Evolutionary conservation across 2,888 invertebrate genomes (phyloP).

Genomic region (Epirrhoe alternata): DNA sequence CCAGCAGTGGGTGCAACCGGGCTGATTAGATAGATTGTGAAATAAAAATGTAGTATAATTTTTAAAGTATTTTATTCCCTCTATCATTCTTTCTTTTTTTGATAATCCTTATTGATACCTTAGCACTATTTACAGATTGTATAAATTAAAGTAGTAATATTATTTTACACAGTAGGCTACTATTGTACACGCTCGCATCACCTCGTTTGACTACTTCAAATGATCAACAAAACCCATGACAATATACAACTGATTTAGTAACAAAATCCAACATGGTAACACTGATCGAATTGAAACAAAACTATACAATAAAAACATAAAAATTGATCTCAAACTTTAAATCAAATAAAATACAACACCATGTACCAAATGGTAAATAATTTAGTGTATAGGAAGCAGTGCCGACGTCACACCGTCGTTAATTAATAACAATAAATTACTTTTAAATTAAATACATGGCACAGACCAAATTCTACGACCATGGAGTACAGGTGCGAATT

Average conservation of each 20-base stretch:
- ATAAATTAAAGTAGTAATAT: conserved; percentile 82
- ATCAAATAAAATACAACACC: conserved; percentile 75
- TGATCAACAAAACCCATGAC: conserved; percentile 49
- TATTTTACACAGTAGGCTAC: conserved; percentile 77
- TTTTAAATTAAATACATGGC: conserved; percentile 83
- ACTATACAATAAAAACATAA: conserved; percentile 52
- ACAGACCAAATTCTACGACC: conserved; percentile 78
- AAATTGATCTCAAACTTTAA: conserved; percentile 66
- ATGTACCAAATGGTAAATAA: conserved; percentile 77
- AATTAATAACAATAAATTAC: conserved; percentile 71
- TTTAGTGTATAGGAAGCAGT: conserved; percentile 72
- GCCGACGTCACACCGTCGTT: conserved; percentile 62
- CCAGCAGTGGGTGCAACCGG: too few species aligned
- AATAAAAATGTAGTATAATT: conserved; percentile 63
- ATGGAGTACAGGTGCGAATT: conserved; percentile 71
- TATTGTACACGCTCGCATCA: conserved; percentile 79
- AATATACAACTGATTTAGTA: conserved; percentile 49
- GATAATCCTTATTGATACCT: conserved; percentile 78
- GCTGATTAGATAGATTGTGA: too few species aligned
- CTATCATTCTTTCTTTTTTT: conserved; percentile 82
- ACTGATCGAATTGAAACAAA: conserved; percentile 67
- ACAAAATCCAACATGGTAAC: conserved; percentile 65
- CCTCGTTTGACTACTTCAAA: conserved; percentile 70
- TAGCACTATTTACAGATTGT: conserved; percentile 83
- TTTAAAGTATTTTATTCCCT: conserved; percentile 80